Base-by-base conservation (phyloP, 1,140 invertebrate genomes). In the Apocrypta bakeri region DNA sequence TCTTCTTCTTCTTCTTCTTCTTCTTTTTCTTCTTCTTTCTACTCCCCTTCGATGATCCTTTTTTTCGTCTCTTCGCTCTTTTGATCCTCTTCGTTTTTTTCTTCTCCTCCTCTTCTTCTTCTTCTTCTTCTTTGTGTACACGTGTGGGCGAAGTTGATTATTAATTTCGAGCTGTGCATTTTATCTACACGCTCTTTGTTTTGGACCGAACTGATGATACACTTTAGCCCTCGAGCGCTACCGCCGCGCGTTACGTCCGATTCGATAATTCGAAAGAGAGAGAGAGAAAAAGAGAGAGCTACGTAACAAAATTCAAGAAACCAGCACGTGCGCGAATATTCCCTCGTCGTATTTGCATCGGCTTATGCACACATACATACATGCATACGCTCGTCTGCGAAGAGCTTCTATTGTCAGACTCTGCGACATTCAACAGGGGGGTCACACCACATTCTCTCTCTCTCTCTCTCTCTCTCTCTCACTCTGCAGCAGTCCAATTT, bases 401-500 rank as follows among this genome's bases (percentile, higher is more conserved):
- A 17, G 0, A 7, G 61, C 24, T 66, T 9, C 63, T 24, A 27
- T 78, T 56, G 48, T 56, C 14, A 14, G 42, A 4, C 14, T 2
- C 21, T n/a, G 17, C 0, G 64, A 17, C 64, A 66, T 66, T 29
- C 64, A 66, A 66, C 64, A 66, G 64, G 64, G 64, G 64, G 64
- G 2, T 37, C 33, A 56, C 14, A 1, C 48, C 56, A n/a, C n/a
- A n/a, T n/a, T n/a, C n/a, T n/a, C n/a, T n/a, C n/a, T n/a, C n/a
- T n/a, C n/a, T n/a, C n/a, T n/a, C n/a, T n/a, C n/a, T n/a, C n/a
- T n/a, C n/a, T n/a, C n/a, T n/a, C n/a, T n/a, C n/a, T n/a, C n/a
- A n/a, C n/a, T n/a, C n/a, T n/a, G n/a, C n/a, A n/a, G n/a, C n/a
- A 14, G 56, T 75, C 6, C 37, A 75, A 42, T 74, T 75, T 81